These are phyloP conservation scores for Caenorhabditis sp. DNA, from an alignment of 2,888 invertebrate genomes.

Conservation along the genomic window DNA sequence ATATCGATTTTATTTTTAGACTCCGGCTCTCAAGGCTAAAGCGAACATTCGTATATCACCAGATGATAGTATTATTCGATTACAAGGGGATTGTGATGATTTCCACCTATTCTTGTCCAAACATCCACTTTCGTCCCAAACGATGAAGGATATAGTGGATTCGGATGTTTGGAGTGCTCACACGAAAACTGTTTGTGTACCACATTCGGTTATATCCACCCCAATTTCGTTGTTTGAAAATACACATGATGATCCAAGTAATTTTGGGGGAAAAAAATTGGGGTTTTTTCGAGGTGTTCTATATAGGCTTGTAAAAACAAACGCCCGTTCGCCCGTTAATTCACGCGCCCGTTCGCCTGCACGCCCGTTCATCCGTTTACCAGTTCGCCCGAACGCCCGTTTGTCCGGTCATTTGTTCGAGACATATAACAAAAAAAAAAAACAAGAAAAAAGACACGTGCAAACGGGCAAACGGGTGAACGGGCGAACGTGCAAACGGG, in stretches of 20 bases:
- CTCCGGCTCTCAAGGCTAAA: not conserved
- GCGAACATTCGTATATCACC: not conserved
- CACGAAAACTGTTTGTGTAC: constrained; percentile 4
- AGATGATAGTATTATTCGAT: not conserved
- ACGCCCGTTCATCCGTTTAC: too few relatives aligned
- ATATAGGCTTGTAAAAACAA: too few relatives aligned
- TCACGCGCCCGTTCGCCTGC: too few relatives aligned
- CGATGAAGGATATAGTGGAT: not conserved
- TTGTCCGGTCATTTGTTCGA: too few relatives aligned
- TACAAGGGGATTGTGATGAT: constrained; percentile 5
- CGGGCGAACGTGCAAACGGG: too few relatives aligned
- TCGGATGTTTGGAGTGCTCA: not conserved
- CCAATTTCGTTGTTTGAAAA: constrained; percentile 23
- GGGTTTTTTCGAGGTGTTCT: too few relatives aligned
- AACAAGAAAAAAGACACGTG: too few relatives aligned
- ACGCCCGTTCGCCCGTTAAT: too few relatives aligned
- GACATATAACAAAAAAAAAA: too few relatives aligned
- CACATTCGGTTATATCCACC: constrained; percentile 14
- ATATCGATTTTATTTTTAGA: not conserved
- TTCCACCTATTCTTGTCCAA: not conserved
- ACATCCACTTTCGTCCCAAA: not conserved
- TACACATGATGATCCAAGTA: not conserved
- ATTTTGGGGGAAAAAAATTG: too few relatives aligned
- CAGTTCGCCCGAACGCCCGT: too few relatives aligned
- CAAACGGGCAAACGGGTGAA: too few relatives aligned